A percentile compares a stretch with the other conserved stretches of the same genome.
These are phyloP conservation scores for Epizoanthus illoricatus DNA, from an alignment of 92 coral and sea anemone species.

Conservation along the genomic window DNA sequence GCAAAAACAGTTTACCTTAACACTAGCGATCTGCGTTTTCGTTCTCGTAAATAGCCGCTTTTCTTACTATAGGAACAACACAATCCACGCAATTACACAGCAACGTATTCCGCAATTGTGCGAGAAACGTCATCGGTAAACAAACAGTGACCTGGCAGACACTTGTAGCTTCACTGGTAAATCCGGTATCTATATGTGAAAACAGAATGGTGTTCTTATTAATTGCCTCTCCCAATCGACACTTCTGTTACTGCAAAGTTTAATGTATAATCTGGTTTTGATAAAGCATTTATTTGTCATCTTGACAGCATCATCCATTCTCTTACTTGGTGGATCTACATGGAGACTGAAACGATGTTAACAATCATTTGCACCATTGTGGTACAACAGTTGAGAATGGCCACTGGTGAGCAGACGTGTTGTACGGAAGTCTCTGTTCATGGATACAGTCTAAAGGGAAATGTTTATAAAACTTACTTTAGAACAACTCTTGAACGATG, in stretches of 20 bases:
- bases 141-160: too few relatives aligned
- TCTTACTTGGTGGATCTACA: background rate
- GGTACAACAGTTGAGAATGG: background rate
- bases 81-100: too few relatives aligned
- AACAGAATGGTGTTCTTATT: too few relatives aligned
- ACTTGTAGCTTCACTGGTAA: too few relatives aligned
- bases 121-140: too few relatives aligned
- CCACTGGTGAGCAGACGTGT: background rate
- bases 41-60: too few relatives aligned
- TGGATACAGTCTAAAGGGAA: background rate
- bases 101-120: too few relatives aligned
- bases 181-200: too few relatives aligned
- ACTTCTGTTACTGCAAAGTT: background rate
- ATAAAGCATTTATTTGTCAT: background rate
- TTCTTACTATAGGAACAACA: too few relatives aligned
- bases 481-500: slow-evolving; percentile 1
- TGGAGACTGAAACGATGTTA: background rate
- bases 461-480: slow-evolving; percentile 4
- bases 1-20: too few relatives aligned
- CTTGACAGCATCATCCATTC: background rate
- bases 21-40: too few relatives aligned
- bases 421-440: background rate
- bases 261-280: background rate
- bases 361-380: background rate
- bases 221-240: background rate